These are phyloP conservation scores for Sardina pilchardus DNA, from an alignment of 2,113 vertebrate genomes.

Conservation along the genomic window DNA sequence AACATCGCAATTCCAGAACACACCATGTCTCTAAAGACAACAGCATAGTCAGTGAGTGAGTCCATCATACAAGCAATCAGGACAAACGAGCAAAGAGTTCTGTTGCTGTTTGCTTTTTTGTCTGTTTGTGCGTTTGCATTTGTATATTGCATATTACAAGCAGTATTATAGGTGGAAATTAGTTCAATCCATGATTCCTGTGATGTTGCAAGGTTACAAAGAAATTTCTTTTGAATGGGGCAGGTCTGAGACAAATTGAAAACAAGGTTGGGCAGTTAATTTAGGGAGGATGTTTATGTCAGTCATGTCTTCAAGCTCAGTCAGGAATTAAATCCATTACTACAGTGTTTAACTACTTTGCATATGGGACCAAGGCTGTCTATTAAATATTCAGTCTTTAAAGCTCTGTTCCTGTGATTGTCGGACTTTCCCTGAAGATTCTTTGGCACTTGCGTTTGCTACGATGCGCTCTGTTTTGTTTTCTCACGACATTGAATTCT, in stretches of 20 bases:
- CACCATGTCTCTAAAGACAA: too few relatives aligned
- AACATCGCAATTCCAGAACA: background rate
- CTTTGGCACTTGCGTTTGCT: slow-evolving; percentile 35
- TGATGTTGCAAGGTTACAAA: too few relatives aligned
- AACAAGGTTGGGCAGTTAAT: background rate
- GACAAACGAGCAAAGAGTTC: too few relatives aligned
- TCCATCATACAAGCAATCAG: too few relatives aligned
- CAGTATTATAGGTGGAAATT: too few relatives aligned
- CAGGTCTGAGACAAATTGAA: background rate
- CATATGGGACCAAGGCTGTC: background rate
- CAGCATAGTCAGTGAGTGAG: too few relatives aligned
- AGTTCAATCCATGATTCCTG: too few relatives aligned
- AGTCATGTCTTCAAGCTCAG: background rate
- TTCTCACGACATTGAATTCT: slow-evolving; percentile 56
- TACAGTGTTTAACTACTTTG: background rate
- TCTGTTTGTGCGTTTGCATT: too few relatives aligned
- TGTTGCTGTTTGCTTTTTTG: too few relatives aligned
- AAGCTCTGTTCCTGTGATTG: background rate
- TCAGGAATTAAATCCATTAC: background rate
- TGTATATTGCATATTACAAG: too few relatives aligned
- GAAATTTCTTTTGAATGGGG: background rate
- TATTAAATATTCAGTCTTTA: background rate
- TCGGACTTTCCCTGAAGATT: background rate
- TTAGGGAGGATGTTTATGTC: background rate
- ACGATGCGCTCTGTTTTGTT: slow-evolving; percentile 60